A percentile compares a stretch with the other conserved stretches of the same genome.
These are phyloP conservation scores for Sarcophaga variegata DNA, from an alignment of 2,888 invertebrate genomes.

Conservation along the genomic window DNA sequence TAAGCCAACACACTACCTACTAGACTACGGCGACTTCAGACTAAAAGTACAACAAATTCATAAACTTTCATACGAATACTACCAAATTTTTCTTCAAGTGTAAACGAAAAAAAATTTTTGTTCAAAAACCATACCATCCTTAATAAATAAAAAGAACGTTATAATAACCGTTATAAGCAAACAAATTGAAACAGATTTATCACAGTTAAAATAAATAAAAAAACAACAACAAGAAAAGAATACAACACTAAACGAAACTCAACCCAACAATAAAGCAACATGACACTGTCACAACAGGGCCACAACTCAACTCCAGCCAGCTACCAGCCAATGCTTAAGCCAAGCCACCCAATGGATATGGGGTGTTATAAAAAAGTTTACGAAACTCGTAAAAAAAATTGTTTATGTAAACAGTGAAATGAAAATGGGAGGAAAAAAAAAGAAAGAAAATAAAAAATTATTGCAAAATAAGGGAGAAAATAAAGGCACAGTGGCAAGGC, in stretches of 20 bases:
- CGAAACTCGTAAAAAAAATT: slow-evolving; percentile 71
- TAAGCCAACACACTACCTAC: too few species aligned
- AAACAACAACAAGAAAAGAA: slow-evolving; percentile 19
- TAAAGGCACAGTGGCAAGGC: not conserved
- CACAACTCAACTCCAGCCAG: not conserved
- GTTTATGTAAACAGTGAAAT: slow-evolving; percentile 59
- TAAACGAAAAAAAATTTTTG: not conserved
- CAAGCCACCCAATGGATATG: slow-evolving; percentile 51
- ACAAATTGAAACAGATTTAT: slow-evolving; percentile 80
- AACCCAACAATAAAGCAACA: slow-evolving; percentile 29
- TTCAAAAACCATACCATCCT: slow-evolving; percentile 17
- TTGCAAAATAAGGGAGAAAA: slow-evolving; percentile 14
- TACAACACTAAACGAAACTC: not conserved
- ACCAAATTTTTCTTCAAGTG: slow-evolving; percentile 18
- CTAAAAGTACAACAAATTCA: too few species aligned
- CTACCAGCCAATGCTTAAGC: not conserved
- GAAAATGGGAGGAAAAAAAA: slow-evolving; percentile 10
- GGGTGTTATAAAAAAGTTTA: slow-evolving; percentile 80
- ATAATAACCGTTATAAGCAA: slow-evolving; percentile 60
- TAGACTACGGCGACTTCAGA: too few species aligned
- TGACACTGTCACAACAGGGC: not conserved
- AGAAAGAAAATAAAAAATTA: slow-evolving; percentile 12
- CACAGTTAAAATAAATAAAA: slow-evolving; percentile 69
- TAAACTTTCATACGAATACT: too few species aligned
- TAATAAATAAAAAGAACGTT: slow-evolving; percentile 23